Base-by-base conservation (phyloP, 1,140 invertebrate genomes). In the Macrocentrus cingulum region DNA sequence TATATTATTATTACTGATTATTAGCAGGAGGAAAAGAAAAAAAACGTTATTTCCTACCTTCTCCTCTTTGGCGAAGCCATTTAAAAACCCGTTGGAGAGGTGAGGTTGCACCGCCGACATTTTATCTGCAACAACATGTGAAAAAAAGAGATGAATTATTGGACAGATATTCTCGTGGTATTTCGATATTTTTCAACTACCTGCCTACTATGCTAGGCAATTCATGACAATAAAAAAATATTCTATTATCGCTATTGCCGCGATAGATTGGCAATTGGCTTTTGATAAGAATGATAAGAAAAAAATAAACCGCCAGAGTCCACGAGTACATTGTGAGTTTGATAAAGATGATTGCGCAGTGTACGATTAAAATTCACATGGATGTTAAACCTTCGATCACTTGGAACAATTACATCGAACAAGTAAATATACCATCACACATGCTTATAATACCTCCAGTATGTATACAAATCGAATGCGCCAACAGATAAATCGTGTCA, bases 41-140 rank as follows among this genome's bases (percentile, higher is more conserved):
- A 46, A 22, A 25, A 59, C 9, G 2, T 18, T 16, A 18, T 8
- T 29, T 37, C 29, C 61, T 48, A 77, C 74, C 67, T 76, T 76
- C 3, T 69, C 68, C 1, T 64, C 53, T 32, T 56, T 53, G 1
- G 44, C 57, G 39, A 70, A 67, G 11, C 67, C 74, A 61, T 76
- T 77, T n/a, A 64, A 48, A 11, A 61, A 32, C 19, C 66, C 72
- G 42, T 76, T 72, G 0, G 63, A 6, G 13, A 71, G 46, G 13
- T 62, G 56, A n/a, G 70, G 60, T 37, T 74, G 69, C 20, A 68
- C 50, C n/a, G 64, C 36, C 37, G 68, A 62, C 75, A 76, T 79
- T 54, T 64, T 75, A 64, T 68, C 74, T 76, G 52, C 3, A 63
- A 60, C 11, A 62, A n/a, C n/a, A n/a, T n/a, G n/a, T 53, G 37